These are phyloP conservation scores for Pipistrellus pipistrellus DNA, from an alignment of 2,797 vertebrate species.

Conservation along the genomic window DNA sequence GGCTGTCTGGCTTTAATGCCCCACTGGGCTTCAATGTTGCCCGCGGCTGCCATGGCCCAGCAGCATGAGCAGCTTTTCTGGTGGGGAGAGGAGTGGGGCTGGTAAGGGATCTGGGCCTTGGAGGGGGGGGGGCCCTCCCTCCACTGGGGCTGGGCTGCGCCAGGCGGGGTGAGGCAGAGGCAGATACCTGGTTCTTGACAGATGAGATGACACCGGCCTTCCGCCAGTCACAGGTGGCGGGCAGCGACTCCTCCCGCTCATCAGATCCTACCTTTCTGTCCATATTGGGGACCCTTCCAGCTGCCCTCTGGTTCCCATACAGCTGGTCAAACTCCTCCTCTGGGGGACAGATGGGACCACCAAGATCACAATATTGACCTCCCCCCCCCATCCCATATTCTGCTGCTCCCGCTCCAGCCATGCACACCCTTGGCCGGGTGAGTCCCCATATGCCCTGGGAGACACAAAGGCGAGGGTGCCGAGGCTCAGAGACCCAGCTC, in stretches of 20 bases:
- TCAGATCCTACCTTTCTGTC: background rate
- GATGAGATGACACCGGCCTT: background rate
- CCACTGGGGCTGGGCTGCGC: background rate
- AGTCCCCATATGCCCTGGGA: background rate
- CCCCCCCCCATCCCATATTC: background rate
- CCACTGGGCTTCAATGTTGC: slow-evolving; percentile 79
- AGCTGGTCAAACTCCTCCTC: slow-evolving; percentile 74
- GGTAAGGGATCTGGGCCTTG: background rate
- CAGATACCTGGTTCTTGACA: slow-evolving; percentile 73
- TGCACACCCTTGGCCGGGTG: background rate
- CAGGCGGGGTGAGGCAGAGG: background rate
- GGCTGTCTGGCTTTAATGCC: fast-evolving
- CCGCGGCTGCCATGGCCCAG: slow-evolving; percentile 71
- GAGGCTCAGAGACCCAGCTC: background rate
- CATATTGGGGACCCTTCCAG: background rate
- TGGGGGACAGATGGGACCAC: slow-evolving; percentile 25
- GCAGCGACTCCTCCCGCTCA: background rate
- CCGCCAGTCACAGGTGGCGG: slow-evolving; percentile 80
- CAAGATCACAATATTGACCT: background rate
- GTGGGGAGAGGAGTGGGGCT: background rate
- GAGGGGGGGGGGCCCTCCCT: too few relatives aligned
- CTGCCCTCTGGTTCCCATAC: background rate
- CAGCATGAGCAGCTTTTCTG: slow-evolving; percentile 22
- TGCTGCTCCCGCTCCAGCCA: background rate
- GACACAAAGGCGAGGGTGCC: background rate